Percentiles rank a stretch among this genome's conserved stretches.
These are phyloP conservation scores for Andrena fulva DNA, from an alignment of 2,888 invertebrate species.

Conservation along the genomic window DNA sequence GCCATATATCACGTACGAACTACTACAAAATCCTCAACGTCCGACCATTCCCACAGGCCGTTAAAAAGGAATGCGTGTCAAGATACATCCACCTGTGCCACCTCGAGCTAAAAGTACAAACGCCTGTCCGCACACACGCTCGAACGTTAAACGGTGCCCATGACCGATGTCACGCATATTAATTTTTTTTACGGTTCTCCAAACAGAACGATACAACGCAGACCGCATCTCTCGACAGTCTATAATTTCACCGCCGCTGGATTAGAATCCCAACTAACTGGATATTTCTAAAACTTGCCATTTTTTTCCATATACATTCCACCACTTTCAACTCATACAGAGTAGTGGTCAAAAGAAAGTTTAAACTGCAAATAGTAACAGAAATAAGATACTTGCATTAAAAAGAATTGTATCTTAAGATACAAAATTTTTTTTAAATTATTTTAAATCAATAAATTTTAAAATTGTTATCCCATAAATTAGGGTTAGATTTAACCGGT, in stretches of 20 bases:
- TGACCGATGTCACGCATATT: constrained; percentile 11
- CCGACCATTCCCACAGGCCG: constrained; percentile 7
- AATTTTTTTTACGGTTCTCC: constrained; percentile 38
- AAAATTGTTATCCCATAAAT: too few relatives aligned
- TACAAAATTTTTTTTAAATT: too few relatives aligned
- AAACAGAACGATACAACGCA: constrained; percentile 12
- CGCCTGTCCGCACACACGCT: not conserved
- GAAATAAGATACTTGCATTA: too few relatives aligned
- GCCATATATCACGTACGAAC: constrained; percentile 7
- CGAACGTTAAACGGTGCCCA: not conserved
- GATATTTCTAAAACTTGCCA: not conserved
- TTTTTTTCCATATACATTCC: not conserved
- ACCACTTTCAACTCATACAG: too few relatives aligned
- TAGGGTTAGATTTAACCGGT: too few relatives aligned
- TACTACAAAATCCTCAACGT: constrained; percentile 5
- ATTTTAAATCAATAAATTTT: too few relatives aligned
- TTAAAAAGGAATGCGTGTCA: constrained; percentile 2
- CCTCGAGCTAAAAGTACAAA: constrained; percentile 5
- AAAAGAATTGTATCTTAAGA: too few relatives aligned
- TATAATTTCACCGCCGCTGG: constrained; percentile 38
- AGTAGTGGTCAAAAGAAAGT: too few relatives aligned
- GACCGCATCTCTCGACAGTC: not conserved
- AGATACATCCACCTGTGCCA: constrained; percentile 5
- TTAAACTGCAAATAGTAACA: too few relatives aligned
- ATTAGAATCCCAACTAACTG: not conserved